Evolutionary conservation across 2,888 invertebrate genomes (phyloP).

Genomic region (Allygus modestus): DNA sequence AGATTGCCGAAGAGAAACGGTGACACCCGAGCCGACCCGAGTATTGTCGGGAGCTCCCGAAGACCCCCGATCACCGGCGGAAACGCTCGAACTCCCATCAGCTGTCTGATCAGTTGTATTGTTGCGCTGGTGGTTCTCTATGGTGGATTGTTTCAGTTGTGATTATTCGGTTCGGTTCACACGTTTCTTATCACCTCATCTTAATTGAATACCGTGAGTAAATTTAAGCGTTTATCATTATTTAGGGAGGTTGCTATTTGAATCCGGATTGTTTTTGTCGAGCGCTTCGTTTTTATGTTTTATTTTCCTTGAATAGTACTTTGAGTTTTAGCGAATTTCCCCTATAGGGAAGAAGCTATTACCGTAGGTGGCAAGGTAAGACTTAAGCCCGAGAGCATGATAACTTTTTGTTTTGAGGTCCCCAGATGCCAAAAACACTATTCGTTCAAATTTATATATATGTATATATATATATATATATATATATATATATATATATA

Average conservation of each 20-base stretch:
- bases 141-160: not conserved
- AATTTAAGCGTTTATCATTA: not conserved
- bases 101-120: not conserved
- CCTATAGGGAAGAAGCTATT: no score
- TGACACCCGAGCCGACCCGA: not conserved
- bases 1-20: not conserved
- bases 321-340: no score
- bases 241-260: not conserved
- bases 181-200: not conserved
- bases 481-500: no score
- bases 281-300: no score
- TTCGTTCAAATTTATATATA: no score
- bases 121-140: conserved; percentile 1
- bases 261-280: no score
- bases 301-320: no score
- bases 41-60: not conserved
- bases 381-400: no score
- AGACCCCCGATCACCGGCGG: not conserved
- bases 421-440: no score
- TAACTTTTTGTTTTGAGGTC: no score
- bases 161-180: conserved; percentile 29
- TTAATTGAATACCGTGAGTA: conserved; percentile 30
- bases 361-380: no score
- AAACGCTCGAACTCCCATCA: not conserved
- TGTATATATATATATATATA: no score